Conservation (phyloP, 1,140 invertebrate species). For the Caerostris extrusa region DNA sequence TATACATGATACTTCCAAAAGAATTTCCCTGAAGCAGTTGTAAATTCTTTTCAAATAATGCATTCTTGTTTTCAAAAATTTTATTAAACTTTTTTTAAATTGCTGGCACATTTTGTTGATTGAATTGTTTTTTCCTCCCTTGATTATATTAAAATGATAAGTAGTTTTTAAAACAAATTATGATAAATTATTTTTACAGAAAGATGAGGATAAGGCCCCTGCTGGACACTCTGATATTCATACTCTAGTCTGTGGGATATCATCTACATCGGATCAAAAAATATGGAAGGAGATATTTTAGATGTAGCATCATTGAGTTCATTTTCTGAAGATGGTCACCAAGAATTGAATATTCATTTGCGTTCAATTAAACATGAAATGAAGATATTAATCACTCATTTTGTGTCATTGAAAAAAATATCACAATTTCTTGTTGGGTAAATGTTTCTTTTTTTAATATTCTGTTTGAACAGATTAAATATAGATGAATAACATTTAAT, state of each 20-base stretch:
- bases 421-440: constrained; percentile 15
- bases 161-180: background rate
- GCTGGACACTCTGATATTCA: background rate
- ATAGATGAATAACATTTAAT: background rate
- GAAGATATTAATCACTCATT: constrained; percentile 9
- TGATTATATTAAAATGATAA: too few relatives aligned
- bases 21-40: too few relatives aligned
- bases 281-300: background rate
- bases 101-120: too few relatives aligned
- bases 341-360: background rate
- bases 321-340: background rate
- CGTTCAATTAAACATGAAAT: constrained; percentile 34
- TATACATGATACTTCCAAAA: too few relatives aligned
- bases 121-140: too few relatives aligned
- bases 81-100: too few relatives aligned
- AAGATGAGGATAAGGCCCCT: background rate
- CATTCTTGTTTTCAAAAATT: too few relatives aligned
- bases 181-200: background rate
- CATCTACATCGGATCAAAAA: background rate
- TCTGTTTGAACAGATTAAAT: background rate
- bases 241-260: too few relatives aligned
- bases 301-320: constrained; percentile 25
- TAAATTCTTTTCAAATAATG: too few relatives aligned
- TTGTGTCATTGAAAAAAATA: constrained; percentile 30
- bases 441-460: background rate